Evolutionary conservation across 92 coral and sea anemone species (phyloP).

Genomic region (Bergia sp.): DNA sequence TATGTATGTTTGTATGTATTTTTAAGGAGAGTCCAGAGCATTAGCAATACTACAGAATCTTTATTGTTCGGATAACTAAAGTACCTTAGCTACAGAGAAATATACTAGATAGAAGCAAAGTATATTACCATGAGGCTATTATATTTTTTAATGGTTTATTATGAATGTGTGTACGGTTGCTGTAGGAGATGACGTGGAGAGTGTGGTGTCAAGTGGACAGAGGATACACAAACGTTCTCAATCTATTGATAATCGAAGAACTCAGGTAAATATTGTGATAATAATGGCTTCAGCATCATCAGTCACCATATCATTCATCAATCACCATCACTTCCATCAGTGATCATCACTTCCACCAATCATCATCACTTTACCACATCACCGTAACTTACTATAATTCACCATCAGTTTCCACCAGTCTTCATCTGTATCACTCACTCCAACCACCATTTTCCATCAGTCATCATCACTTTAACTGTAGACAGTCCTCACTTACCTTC

Average conservation of each 20-base stretch:
- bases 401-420: neutral
- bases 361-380: neutral
- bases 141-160: too few species aligned
- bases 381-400: neutral
- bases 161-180: neutral
- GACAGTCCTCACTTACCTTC: too few species aligned
- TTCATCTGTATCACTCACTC: too few species aligned
- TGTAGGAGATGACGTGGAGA: constrained; percentile 3
- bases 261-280: neutral
- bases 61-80: too few species aligned
- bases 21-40: too few species aligned
- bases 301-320: too few species aligned
- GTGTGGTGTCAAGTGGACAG: neutral
- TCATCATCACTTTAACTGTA: neutral
- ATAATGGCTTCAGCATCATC: neutral
- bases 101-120: too few species aligned
- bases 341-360: neutral
- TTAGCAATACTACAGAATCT: too few species aligned
- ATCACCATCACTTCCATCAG: neutral
- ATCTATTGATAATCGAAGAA: neutral
- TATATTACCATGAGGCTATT: too few species aligned
- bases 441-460: neutral
- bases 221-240: neutral
- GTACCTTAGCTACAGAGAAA: too few species aligned
- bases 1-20: too few species aligned